Conservation (phyloP, 2,113 vertebrate genomes). For the Psettodes erumei region DNA sequence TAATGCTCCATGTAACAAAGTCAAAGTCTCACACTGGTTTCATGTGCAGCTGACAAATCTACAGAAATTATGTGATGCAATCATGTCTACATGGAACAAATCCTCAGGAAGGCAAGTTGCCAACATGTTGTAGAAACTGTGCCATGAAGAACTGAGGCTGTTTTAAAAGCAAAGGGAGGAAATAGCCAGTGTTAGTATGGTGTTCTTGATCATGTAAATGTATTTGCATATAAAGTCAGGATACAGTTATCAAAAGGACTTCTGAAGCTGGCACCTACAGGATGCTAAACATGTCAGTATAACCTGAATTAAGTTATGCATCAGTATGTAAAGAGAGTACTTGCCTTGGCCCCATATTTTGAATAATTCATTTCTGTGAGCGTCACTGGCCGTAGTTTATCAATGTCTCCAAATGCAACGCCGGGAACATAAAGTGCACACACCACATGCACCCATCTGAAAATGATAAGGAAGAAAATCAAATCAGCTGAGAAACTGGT, state of each 20-base stretch:
- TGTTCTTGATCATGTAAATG: not conserved
- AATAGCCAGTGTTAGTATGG: not conserved
- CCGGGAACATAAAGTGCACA: constrained; percentile 98
- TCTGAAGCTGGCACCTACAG: not conserved
- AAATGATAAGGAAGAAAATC: constrained; percentile 11
- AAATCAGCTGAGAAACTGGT: not conserved
- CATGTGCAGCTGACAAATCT: no score
- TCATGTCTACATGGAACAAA: not conserved
- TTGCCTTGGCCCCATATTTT: constrained; percentile 98
- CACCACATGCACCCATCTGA: constrained; percentile 98
- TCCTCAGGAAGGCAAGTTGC: not conserved
- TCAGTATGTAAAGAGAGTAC: constrained; percentile 44
- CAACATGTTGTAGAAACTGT: not conserved
- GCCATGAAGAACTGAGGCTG: not conserved
- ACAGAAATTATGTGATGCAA: not conserved
- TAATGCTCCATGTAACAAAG: not conserved
- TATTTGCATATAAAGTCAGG: not conserved
- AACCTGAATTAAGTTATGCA: not conserved
- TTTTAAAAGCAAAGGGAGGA: not conserved
- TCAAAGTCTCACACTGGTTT: not conserved
- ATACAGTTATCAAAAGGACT: not conserved
- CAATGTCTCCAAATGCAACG: constrained; percentile 98
- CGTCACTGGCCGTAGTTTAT: constrained; percentile 95
- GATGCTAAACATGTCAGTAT: not conserved
- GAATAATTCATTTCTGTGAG: constrained; percentile 99